These are phyloP conservation scores for Clostera curtula DNA, from an alignment of 2,888 invertebrate species.

Conservation along the genomic window DNA sequence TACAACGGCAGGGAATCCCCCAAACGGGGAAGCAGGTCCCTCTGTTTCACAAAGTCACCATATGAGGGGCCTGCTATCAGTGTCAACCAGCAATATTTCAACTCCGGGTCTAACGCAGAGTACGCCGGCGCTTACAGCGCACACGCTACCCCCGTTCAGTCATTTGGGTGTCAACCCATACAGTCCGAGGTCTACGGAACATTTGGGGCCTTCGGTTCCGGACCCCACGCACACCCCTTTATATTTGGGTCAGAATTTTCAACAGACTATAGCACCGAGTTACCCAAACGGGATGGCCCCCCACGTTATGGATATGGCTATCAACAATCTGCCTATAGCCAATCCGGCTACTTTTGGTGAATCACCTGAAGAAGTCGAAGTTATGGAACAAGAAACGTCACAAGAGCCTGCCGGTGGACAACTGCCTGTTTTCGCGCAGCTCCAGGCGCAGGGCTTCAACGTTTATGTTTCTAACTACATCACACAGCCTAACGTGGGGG, in stretches of 20 bases:
- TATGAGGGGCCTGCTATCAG: constrained; percentile 93
- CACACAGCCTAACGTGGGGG: constrained; percentile 85
- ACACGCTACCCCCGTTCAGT: constrained; percentile 75
- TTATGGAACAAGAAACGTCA: constrained; percentile 65
- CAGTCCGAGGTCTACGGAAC: constrained; percentile 75
- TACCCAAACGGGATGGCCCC: constrained; percentile 92
- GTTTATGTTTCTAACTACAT: constrained; percentile 75
- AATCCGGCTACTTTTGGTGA: constrained; percentile 92
- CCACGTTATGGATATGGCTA: constrained; percentile 87
- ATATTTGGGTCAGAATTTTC: constrained; percentile 77
- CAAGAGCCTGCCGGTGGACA: constrained; percentile 59
- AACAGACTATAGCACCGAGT: constrained; percentile 77
- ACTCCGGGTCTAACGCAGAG: constrained; percentile 72
- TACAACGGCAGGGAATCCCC: constrained; percentile 84
- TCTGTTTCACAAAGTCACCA: constrained; percentile 89
- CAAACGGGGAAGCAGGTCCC: constrained; percentile 97
- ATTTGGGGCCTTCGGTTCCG: constrained; percentile 74
- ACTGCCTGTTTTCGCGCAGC: constrained; percentile 80
- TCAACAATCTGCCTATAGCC: constrained; percentile 79
- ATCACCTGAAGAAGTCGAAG: constrained; percentile 65
- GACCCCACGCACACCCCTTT: constrained; percentile 76
- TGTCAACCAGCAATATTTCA: constrained; percentile 82
- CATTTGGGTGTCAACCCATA: constrained; percentile 76
- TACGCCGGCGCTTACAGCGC: constrained; percentile 71
- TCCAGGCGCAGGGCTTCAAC: constrained; percentile 75